Base-by-base conservation (phyloP, 2,888 invertebrate species). In the Autographa gamma region DNA sequence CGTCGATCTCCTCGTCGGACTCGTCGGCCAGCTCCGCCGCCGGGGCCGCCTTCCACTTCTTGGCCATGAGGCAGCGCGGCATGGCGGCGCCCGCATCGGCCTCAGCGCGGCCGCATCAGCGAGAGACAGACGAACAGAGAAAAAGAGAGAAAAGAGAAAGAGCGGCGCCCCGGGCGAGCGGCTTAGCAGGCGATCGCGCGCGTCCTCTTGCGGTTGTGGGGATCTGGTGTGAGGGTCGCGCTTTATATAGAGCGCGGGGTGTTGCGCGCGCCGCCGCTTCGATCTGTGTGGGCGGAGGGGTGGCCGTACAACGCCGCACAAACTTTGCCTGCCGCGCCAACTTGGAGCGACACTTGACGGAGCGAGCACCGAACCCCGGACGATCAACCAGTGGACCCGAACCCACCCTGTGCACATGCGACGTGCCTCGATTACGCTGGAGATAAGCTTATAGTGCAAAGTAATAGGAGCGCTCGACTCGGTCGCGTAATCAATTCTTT, bases 51-150 rank as follows among this genome's bases (percentile, higher is more conserved):
- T 98, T 98, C 98, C 98, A 98, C 97, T 98, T 98, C 96, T 98
- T 98, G 90, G 98, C 98, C 98, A 98, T 98, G 95, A 98, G 97
- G 96, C 98, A 98, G 94, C 98, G 98, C 96, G 98, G 98, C 98
- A 98, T 98, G 94, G 96, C 97, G 96, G 95, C 94, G 95, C 96
- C 93, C 92, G 93, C 94, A 96, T 95, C 95, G 91, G 94, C 95
- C 93, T 93, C 94, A 94, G 93, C 94, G 93, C 93, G 93, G 90
- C 95, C 93, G 92, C 95, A 95, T 95, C 90, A 93, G 91, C 91
- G 91, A 94, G 92, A 96, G 92, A 95, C 91, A 95, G 93, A 95
- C 93, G 92, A 93, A 94, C 92, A 94, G 94, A 95, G 93, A 94
- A 93, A 96, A 92, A 93, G 92, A 93, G 92, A 94, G 94, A 92